Percentiles rank a stretch among this genome's conserved stretches.
Conservation (phyloP, 2,113 vertebrate genomes). For the Gymnorhina tibicen region DNA sequence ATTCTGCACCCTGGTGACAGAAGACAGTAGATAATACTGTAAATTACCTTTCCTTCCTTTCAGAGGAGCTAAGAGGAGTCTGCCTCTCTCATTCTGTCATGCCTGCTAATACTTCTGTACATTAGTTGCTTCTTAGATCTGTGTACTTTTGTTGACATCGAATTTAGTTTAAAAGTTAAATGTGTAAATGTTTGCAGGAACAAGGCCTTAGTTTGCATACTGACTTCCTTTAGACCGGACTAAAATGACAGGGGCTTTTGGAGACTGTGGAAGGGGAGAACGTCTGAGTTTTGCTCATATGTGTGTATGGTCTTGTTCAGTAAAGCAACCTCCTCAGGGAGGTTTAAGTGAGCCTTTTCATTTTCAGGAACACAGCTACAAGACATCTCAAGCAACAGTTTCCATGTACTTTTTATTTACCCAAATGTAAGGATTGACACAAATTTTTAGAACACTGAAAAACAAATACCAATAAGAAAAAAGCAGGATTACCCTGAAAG, state of each 20-base stretch:
- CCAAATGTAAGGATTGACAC: neutral
- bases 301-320: neutral
- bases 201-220: neutral
- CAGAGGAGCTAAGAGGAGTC: neutral
- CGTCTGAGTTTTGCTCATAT: neutral
- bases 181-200: neutral
- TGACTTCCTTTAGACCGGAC: neutral
- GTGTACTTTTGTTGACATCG: neutral
- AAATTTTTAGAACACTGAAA: neutral
- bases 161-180: neutral
- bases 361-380: neutral
- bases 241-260: neutral
- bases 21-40: neutral
- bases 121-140: neutral
- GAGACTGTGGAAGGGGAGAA: neutral
- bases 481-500: neutral
- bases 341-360: neutral
- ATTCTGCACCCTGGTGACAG: neutral
- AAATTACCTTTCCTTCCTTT: neutral
- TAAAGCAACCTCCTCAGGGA: neutral
- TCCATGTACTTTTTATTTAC: neutral
- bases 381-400: neutral
- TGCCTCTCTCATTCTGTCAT: neutral
- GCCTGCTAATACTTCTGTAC: neutral
- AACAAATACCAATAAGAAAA: neutral